Percentiles rank a stretch among this genome's conserved stretches.
These are phyloP conservation scores for Tetranychus piercei DNA, from an alignment of 2,888 invertebrate species.

Conservation along the genomic window DNA sequence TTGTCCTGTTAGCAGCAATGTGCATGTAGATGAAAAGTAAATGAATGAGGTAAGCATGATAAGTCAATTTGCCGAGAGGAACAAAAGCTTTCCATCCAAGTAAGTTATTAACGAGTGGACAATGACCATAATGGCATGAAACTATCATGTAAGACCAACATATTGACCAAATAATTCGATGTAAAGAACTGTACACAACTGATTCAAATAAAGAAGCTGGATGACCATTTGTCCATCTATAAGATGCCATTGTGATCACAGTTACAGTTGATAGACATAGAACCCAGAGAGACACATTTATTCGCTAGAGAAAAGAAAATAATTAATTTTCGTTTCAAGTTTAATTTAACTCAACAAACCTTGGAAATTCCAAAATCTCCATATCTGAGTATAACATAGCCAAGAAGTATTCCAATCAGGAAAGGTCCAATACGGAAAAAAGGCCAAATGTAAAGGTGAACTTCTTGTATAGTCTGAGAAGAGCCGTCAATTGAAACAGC, in stretches of 20 bases:
- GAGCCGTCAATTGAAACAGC: not conserved
- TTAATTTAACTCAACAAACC: not conserved
- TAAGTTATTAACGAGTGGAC: not conserved
- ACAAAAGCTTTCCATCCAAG: not conserved
- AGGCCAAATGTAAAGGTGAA: not conserved
- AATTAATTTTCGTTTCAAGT: not conserved
- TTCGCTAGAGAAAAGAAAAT: not conserved
- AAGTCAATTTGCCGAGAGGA: not conserved
- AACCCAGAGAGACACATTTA: not conserved
- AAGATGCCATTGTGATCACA: not conserved
- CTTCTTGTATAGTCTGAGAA: not conserved
- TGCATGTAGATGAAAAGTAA: constrained; percentile 4
- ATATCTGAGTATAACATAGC: not conserved
- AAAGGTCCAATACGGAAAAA: constrained; percentile 4
- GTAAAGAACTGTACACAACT: not conserved
- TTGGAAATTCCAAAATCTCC: not conserved
- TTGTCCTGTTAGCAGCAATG: not conserved
- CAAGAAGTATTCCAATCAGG: constrained; percentile 1
- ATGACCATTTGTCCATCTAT: constrained; percentile 9
- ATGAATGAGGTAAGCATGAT: constrained; percentile 4
- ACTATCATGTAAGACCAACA: constrained; percentile 4
- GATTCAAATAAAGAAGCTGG: not conserved
- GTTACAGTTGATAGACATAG: not conserved
- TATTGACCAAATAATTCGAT: not conserved
- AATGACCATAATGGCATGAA: constrained; percentile 1